phyloP scores from a whole-genome alignment of 2,797 vertebrate genomes.

The Lutjanus argentimaculatus region DNA sequence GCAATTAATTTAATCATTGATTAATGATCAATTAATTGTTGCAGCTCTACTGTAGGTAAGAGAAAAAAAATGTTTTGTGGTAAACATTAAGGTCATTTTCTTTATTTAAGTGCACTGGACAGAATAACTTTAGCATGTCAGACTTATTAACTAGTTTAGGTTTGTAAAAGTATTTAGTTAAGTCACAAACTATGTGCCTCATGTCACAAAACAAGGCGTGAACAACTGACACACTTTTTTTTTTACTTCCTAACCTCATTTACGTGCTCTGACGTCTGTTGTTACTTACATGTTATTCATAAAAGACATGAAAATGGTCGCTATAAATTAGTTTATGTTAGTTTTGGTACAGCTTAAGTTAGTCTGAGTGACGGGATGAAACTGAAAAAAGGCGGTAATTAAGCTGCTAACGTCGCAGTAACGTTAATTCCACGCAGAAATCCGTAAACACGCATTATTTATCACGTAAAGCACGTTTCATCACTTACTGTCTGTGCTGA shows the following conservation, averaged over 20 bases:
- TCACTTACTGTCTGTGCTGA: constrained; percentile 70
- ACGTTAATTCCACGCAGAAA: neutral
- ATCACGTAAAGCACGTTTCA: neutral
- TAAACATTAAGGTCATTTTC: neutral
- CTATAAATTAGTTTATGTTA: neutral
- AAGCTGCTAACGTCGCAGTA: neutral
- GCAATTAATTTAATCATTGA: no score
- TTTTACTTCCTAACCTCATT: neutral
- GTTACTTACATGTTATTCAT: neutral
- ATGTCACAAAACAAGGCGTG: neutral
- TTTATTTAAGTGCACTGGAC: neutral
- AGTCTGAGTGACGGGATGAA: neutral
- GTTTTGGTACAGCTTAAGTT: neutral
- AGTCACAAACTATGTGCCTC: neutral
- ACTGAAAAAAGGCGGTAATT: neutral
- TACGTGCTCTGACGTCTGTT: neutral
- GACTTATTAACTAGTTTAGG: rapidly evolving
- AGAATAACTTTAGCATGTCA: no score
- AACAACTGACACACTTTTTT: constrained; percentile 33
- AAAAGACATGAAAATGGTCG: no score
- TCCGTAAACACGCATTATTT: neutral
- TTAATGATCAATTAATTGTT: no score
- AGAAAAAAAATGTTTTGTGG: no score
- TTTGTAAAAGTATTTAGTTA: neutral
- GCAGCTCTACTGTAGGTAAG: no score